Evolutionary conservation across 2,888 invertebrate species (phyloP).

Genomic region (Tigriopus californicus): DNA sequence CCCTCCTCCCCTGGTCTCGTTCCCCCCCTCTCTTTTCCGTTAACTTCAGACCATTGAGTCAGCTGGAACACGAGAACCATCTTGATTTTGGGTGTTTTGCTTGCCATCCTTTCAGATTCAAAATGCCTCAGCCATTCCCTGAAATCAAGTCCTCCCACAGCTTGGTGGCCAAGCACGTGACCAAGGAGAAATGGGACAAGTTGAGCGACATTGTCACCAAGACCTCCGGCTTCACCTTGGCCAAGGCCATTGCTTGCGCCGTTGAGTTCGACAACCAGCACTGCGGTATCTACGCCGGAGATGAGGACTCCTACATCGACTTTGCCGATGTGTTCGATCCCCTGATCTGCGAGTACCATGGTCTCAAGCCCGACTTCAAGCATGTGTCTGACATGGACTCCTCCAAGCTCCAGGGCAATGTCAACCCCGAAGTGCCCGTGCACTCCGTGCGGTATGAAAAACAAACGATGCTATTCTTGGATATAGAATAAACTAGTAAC

Average conservation of each 20-base stretch:
- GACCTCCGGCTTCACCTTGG: slow-evolving; percentile 16
- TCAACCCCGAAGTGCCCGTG: slow-evolving; percentile 9
- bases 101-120: background rate
- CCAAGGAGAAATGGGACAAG: slow-evolving; percentile 15
- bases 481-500: no score
- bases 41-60: no score
- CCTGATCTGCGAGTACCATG: slow-evolving; percentile 16
- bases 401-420: slow-evolving; percentile 12
- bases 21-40: no score
- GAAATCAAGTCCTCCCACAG: slow-evolving; percentile 16
- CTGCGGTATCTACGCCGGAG: slow-evolving; percentile 15
- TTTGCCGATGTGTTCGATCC: slow-evolving; percentile 15
- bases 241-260: slow-evolving; percentile 16
- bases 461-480: no score
- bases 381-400: slow-evolving; percentile 16
- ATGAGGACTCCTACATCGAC: slow-evolving; percentile 15
- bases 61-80: no score
- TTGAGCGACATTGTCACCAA: slow-evolving; percentile 13
- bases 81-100: no score
- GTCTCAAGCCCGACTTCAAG: slow-evolving; percentile 13
- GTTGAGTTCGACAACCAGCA: slow-evolving; percentile 15
- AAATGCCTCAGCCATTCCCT: slow-evolving; percentile 12
- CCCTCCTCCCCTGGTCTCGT: no score
- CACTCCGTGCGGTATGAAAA: slow-evolving; percentile 11
- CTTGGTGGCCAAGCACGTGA: slow-evolving; percentile 16